Evolutionary conservation across 1,140 invertebrate genomes (phyloP), one percentile per base, ranked within the genome.

Genomic region (Hyposmocoma kahamanoa): DNA sequence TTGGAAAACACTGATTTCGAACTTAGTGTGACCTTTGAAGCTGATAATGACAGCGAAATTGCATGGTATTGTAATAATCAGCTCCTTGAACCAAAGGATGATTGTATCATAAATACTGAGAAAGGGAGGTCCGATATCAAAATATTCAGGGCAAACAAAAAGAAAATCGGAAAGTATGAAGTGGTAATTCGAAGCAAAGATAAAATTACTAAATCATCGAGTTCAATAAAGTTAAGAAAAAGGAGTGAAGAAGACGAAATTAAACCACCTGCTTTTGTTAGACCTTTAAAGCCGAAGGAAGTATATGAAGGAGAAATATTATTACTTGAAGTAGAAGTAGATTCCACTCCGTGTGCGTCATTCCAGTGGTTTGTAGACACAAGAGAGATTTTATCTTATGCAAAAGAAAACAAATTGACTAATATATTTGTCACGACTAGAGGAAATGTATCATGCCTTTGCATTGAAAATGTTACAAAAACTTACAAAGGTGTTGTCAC

Each of bases 41-140:
- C 93, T 15, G 81, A 87, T 38, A 91, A 92, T 1, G 86, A 89
- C 52, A 91, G 92, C 11, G 91, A 92, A 73, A 89, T 98, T 4
- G 91, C 90, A 67, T 99, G 97, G 97, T 94, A 91, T 60, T 92
- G 93, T 60, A 97, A 98, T 82, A 94, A 93, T 26, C 90, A 94
- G 58, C 91, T 93, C 72, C 89, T 98, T 18, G 76, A 88, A 56
- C 75, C 90, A 49, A 89, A 90, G 50, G 90, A 94, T 49, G 91
- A 93, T 56, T 90, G 88, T 53, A 74, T 87, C 22, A 91, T 94
- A 22, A 80, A 84, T 36, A 90, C 88, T n/a, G 88, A 90, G 34
- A 90, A 92, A 34, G 91, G 86, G 53, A 92, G 79, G 65, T 93
- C 91, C 11, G 91, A 84, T 47, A 84, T 98, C 2, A 89, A 77